Conservation (phyloP, 2,113 vertebrate species). For the Lethenteron camtschaticum region DNA sequence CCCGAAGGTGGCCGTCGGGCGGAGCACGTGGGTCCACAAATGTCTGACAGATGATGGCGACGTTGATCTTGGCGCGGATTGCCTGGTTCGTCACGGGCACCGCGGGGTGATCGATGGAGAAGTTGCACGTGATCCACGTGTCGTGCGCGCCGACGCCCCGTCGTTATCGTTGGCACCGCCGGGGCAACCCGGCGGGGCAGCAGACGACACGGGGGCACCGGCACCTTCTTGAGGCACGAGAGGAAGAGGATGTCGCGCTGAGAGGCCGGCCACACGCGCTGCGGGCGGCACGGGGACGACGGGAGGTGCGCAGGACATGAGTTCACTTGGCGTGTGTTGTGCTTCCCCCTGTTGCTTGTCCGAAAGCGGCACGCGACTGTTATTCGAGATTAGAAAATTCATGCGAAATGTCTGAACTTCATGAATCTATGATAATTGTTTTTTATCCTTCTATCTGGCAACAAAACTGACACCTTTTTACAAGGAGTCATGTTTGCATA, state of each 20-base stretch:
- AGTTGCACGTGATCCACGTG: slow-evolving; percentile 3
- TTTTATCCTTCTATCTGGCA: no score
- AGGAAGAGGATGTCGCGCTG: slow-evolving; percentile 4
- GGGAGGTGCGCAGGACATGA: no score
- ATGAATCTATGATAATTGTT: no score
- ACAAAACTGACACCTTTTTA: no score
- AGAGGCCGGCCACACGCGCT: slow-evolving; percentile 4
- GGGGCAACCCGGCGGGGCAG: no score
- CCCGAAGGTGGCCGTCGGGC: background rate
- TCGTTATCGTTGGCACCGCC: no score
- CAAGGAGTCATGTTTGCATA: no score
- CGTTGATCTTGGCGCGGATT: background rate
- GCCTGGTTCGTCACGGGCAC: background rate
- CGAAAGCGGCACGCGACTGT: no score
- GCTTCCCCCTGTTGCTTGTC: no score
- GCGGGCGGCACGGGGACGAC: background rate
- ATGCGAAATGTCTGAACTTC: no score
- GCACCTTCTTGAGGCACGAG: slow-evolving; percentile 2
- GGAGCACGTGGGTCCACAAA: background rate
- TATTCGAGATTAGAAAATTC: no score
- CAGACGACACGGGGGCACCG: background rate
- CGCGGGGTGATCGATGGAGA: slow-evolving; percentile 3
- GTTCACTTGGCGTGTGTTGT: no score
- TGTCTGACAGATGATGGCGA: slow-evolving; percentile 1
- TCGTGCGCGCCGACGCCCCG: background rate